These are phyloP conservation scores for Caenorhabditis briggsae DNA, from an alignment of 1,140 invertebrate species.

Conservation along the genomic window DNA sequence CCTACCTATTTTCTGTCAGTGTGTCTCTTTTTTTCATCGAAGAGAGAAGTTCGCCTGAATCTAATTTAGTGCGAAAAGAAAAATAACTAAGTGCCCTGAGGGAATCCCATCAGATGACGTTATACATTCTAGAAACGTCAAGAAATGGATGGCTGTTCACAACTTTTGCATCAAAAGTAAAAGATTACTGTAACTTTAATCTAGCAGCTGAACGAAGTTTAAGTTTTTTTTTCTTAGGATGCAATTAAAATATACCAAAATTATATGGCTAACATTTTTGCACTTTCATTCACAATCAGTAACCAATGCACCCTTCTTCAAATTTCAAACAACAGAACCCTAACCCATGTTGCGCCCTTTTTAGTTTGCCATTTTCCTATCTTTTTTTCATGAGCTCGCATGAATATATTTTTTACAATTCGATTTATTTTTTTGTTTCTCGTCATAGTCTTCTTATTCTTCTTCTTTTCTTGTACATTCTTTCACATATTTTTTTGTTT, in stretches of 20 bases:
- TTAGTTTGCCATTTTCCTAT: conserved; percentile 4
- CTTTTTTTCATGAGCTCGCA: conserved; percentile 20
- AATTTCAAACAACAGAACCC: background rate
- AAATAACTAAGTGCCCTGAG: background rate
- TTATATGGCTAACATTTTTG: too few relatives aligned
- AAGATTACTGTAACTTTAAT: too few relatives aligned
- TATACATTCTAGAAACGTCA: background rate
- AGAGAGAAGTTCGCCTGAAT: conserved; percentile 6
- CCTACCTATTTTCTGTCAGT: conserved; percentile 3
- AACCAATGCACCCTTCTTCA: too few relatives aligned
- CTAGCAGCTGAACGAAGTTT: too few relatives aligned
- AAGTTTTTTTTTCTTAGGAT: too few relatives aligned
- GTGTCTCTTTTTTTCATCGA: conserved; percentile 7
- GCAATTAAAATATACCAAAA: too few relatives aligned
- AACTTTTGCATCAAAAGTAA: too few relatives aligned
- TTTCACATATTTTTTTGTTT: background rate
- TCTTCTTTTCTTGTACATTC: background rate
- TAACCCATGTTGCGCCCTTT: background rate
- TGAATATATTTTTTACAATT: conserved; percentile 13
- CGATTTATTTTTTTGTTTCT: conserved; percentile 32
- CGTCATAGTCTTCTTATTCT: conserved; percentile 1
- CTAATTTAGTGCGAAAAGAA: background rate
- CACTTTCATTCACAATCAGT: too few relatives aligned
- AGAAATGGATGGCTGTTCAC: background rate
- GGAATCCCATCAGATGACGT: background rate